Evolutionary conservation across 2,888 invertebrate species (phyloP), one percentile per base, ranked within the genome.

Genomic region (Agrenia bidenticulata): DNA sequence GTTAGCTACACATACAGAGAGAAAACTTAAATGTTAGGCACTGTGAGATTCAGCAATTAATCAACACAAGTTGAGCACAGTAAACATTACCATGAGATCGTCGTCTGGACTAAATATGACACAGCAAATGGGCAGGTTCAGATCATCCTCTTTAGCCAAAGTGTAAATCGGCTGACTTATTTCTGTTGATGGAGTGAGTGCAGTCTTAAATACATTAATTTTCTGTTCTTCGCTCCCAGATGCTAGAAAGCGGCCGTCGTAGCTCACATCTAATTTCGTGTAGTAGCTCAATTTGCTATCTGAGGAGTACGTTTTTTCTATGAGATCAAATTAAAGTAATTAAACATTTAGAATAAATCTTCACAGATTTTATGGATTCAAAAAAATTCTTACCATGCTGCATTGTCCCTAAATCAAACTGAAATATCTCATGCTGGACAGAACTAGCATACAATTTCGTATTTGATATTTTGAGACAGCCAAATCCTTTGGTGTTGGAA

Each of bases 221-320:
- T 26, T 13, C 2, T 37, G 45, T 7, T 42, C 58, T 9, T 58
- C 49, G 21, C 24, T 24, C 13, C 58, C 58, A 2, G 24, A 42
- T 9, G 49, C 45, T 27, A 58, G 45, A 11, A 45, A 45, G 15
- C 39, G 19, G 2, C 58, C 58, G 23, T 42, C 45, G 2, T 4
- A 2, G 17, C 58, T 58, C 2, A 58, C 26, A 45, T 58, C 58
- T 13, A 58, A 21, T 41, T 49, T 42, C 15, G 58, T 58, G 27
- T 45, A 58, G 49, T 45, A 39, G 19, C 41, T 39, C 11, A 58
- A 4, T 23, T 24, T 21, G 4, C 21, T 45, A 5, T 42, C 45
- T 1, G 58, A 58, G 1, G 11, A 21, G 17, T 26, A 58, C 7
- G 45, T 45, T 2, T 24, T 24, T 42, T 58, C 58, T 58, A 39